Evolutionary conservation across 2,113 vertebrate species (phyloP).

Genomic region (Megalops atlanticus): DNA sequence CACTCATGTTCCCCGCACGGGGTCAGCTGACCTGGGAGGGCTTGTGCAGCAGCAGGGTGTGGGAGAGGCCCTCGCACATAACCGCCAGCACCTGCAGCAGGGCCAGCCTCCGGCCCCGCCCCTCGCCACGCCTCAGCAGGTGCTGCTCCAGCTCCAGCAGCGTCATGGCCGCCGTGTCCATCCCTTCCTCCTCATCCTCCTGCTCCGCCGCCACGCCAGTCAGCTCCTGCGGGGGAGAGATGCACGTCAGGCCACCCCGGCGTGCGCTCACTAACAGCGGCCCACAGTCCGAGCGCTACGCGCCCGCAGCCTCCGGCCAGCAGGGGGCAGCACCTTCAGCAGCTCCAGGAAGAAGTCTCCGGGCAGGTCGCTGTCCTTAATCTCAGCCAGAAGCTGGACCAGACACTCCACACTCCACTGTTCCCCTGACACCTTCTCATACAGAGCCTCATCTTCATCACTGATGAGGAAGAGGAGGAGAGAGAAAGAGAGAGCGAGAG

Average conservation of each 20-base stretch:
- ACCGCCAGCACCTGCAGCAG: slow-evolving; percentile 83
- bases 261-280: background rate
- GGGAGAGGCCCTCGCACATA: slow-evolving; percentile 80
- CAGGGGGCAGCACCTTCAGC: slow-evolving; percentile 74
- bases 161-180: slow-evolving; percentile 50
- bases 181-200: background rate
- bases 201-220: slow-evolving; percentile 64
- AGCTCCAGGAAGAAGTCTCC: slow-evolving; percentile 90
- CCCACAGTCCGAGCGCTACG: background rate
- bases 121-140: slow-evolving; percentile 40
- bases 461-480: slow-evolving; percentile 52
- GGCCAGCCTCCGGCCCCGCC: slow-evolving; percentile 66
- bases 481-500: background rate
- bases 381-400: slow-evolving; percentile 76
- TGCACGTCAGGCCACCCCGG: background rate
- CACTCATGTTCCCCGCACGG: background rate
- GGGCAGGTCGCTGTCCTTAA: slow-evolving; percentile 78
- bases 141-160: slow-evolving; percentile 78
- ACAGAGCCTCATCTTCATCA: slow-evolving; percentile 83
- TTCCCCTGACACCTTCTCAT: slow-evolving; percentile 82
- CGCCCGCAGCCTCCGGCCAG: background rate
- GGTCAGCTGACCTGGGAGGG: slow-evolving; percentile 76
- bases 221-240: slow-evolving; percentile 72
- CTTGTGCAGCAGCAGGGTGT: slow-evolving; percentile 80
- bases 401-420: slow-evolving; percentile 83